Conservation (phyloP, 2,888 invertebrate genomes). For the Agrilus cyanescens region DNA sequence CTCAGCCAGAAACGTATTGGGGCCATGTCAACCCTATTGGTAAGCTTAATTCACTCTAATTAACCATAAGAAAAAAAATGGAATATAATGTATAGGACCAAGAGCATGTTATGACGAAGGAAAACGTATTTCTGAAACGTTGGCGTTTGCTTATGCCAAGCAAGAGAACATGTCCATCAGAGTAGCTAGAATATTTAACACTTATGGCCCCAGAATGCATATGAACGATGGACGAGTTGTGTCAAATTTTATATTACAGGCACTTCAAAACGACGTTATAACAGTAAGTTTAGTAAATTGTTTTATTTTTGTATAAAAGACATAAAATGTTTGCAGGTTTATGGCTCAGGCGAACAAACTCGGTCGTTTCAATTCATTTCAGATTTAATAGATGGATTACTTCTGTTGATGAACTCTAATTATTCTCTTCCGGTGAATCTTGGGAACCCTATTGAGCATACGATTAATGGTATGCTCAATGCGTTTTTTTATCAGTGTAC, state of each 20-base stretch:
- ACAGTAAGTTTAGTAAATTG: conserved; percentile 49
- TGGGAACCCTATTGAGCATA: conserved; percentile 96
- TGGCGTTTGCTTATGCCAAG: conserved; percentile 92
- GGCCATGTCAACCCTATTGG: conserved; percentile 98
- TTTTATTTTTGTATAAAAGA: neutral
- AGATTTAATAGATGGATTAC: conserved; percentile 90
- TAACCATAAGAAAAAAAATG: no score
- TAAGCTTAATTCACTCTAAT: no score
- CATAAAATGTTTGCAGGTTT: conserved; percentile 38
- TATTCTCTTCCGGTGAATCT: conserved; percentile 89
- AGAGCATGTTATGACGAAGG: conserved; percentile 99
- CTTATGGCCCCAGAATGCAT: conserved; percentile 98
- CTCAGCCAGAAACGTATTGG: conserved; percentile 97
- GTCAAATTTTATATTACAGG: conserved; percentile 96
- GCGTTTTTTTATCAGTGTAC: neutral
- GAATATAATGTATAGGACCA: conserved; percentile 50
- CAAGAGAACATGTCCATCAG: conserved; percentile 92
- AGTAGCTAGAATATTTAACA: conserved; percentile 97
- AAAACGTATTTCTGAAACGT: conserved; percentile 94
- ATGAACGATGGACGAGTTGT: conserved; percentile 98
- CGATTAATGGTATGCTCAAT: conserved; percentile 61
- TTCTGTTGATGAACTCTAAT: conserved; percentile 87
- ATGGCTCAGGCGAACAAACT: conserved; percentile 81
- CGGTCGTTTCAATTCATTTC: conserved; percentile 97
- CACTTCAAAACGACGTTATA: conserved; percentile 86